phyloP scores from a whole-genome alignment of 1,140 invertebrate genomes.

The Ruditapes philippinarum region DNA sequence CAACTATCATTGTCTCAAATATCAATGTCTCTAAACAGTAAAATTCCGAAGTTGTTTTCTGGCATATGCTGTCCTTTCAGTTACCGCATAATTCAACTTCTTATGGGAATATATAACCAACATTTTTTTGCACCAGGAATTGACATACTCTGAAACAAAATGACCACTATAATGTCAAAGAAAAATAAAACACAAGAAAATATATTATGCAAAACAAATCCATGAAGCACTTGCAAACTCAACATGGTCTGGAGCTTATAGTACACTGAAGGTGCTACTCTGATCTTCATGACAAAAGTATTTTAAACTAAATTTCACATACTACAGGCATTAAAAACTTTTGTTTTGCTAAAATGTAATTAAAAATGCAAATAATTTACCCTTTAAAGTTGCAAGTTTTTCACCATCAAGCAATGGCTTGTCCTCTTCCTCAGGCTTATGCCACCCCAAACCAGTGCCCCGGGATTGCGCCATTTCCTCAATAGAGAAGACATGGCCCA shows the following conservation, averaged over 20 bases:
- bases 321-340: neutral
- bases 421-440: neutral
- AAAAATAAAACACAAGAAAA: too few species aligned
- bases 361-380: neutral
- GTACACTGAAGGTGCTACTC: too few species aligned
- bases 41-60: too few species aligned
- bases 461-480: neutral
- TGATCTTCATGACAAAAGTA: too few species aligned
- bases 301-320: neutral
- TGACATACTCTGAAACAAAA: neutral
- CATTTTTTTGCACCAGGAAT: neutral
- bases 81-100: neutral
- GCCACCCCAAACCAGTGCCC: neutral
- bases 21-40: too few species aligned
- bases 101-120: neutral
- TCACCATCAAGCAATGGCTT: neutral
- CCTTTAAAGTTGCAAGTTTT: neutral
- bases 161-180: neutral
- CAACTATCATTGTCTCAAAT: too few species aligned
- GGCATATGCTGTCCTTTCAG: neutral
- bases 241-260: too few species aligned
- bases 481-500: neutral
- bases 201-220: too few species aligned
- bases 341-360: neutral
- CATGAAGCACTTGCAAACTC: too few species aligned